Evolutionary conservation across 1,140 invertebrate species (phyloP), one percentile per base, ranked within the genome.

Genomic region (Asbolus verrucosus): DNA sequence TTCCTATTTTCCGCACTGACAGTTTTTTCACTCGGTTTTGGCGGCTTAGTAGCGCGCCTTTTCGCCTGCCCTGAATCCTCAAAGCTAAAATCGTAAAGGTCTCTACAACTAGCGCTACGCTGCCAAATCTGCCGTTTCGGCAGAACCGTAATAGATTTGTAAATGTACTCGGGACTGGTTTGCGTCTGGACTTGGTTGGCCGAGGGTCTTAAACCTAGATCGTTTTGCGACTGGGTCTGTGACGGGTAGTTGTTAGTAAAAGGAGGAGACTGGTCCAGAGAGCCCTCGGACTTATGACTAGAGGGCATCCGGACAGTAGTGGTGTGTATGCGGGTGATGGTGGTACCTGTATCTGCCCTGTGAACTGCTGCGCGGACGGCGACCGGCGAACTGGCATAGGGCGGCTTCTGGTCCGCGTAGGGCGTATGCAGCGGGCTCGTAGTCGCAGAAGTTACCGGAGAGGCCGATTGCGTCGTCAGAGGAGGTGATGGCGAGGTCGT

Each of bases 41-140:
- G 70, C 1, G 73, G 71, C 72, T 72, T 83, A 6, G 81, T 76
- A 19, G 11, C 11, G 18, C 85, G 84, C 61, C 83, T 82, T 76
- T 86, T 85, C 71, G 87, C 83, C 77, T 87, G 86, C 39, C 87
- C 87, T 4, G 88, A 87, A 68, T 89, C 87, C 72, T 90, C 88
- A 77, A 90, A 90, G 78, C 87, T 89, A 77, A 87, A 89, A 78
- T 89, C 89, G 78, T 91, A 90, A 15, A 92, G 83, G 74, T 92
- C 91, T 78, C 89, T 87, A 82, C 92, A 93, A 75, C 90, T 92
- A 72, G 90, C 89, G 78, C 91, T 92, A 75, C 92, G 90, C 61
- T 91, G 87, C 89, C 89, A 90, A 19, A 87, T 82, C 75, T 86
- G 84, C 60, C 84, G 81, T 70, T 80, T 80, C 50, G 85, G 82